Evolutionary conservation across 2,797 vertebrate genomes (phyloP), one percentile per base, ranked within the genome.

Genomic region (Lindbergichthys nudifrons): DNA sequence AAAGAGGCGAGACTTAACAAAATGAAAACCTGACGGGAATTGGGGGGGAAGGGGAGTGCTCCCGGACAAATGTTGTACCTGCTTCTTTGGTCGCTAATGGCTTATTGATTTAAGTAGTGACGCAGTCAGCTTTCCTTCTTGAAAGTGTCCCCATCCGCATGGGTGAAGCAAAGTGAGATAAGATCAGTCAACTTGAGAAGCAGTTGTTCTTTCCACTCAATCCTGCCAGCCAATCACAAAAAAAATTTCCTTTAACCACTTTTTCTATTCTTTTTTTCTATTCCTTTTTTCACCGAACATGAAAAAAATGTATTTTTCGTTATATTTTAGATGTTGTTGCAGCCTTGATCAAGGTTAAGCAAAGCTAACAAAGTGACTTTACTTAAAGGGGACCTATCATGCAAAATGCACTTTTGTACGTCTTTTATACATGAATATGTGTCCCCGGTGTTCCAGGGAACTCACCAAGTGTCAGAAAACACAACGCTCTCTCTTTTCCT

Each of bases 31-130:
- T 59, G 68, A 60, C 3, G 47, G 75, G 71, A 36, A 19, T 36
- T 36, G 74, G 81, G 86, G n/a, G 79, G 51, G 50, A 63, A 66
- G 54, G 67, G 13, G 67, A 81, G 68, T 73, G 82, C 70, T 77
- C 63, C 21, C 46, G 87, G 84, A 91, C 81, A 90, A 87, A 81
- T 43, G 80, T 77, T 85, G 71, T 63, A 61, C 70, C 77, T 77
- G 73, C 82, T 90, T 77, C 89, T 92, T 90, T 89, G 92, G 86
- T 89, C 92, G 87, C 90, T 95, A 94, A 95, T 93, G 76, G 92
- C 76, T 94, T 95, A 94, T 95, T 87, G 94, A 95, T 94, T 88
- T 54, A 71, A 71, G 52, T 18, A 47, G 69, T 46, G n/a, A 86
- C 50, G 59, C 57, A 53, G 53, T 77, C 57, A 81, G 60, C 73